Evolutionary conservation across 64 coral and sea anemone species (phyloP).

Genomic region (Dendronephthya gigantea): DNA sequence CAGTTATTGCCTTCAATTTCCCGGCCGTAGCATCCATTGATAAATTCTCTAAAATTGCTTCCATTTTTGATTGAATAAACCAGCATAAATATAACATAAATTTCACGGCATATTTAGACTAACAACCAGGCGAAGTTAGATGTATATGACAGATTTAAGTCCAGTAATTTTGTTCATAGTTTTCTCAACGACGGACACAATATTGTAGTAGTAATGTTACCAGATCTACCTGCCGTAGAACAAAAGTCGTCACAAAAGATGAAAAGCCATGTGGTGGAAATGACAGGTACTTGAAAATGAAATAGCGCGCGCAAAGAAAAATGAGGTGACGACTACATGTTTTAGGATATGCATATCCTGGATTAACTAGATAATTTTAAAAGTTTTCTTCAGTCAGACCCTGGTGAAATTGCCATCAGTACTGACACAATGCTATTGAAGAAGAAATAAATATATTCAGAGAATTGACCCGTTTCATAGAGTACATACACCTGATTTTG

Average conservation of each 20-base stretch:
- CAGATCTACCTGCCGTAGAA: neutral
- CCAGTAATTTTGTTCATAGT: neutral
- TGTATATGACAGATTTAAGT: neutral
- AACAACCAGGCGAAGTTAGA: neutral
- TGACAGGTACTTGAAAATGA: neutral
- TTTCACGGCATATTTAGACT: neutral
- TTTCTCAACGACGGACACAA: neutral
- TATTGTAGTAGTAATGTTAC: neutral
- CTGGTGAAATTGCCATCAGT: no score
- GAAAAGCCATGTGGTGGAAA: neutral
- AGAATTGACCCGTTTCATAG: no score
- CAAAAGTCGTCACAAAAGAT: neutral
- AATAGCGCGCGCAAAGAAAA: neutral
- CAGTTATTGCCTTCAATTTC: neutral
- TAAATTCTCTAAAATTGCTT: constrained; percentile 18
- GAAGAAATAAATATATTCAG: no score
- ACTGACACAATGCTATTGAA: no score
- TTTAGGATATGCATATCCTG: no score
- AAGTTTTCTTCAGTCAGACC: no score
- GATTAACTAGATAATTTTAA: no score
- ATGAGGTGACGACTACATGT: no score
- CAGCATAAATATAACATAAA: no score
- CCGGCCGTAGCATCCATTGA: neutral
- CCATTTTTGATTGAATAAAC: neutral
- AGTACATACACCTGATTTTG: no score